Percentiles rank a stretch among this genome's conserved stretches.
These are phyloP conservation scores for Drosophila demipolita DNA, from an alignment of 2,888 invertebrate species.

Conservation along the genomic window DNA sequence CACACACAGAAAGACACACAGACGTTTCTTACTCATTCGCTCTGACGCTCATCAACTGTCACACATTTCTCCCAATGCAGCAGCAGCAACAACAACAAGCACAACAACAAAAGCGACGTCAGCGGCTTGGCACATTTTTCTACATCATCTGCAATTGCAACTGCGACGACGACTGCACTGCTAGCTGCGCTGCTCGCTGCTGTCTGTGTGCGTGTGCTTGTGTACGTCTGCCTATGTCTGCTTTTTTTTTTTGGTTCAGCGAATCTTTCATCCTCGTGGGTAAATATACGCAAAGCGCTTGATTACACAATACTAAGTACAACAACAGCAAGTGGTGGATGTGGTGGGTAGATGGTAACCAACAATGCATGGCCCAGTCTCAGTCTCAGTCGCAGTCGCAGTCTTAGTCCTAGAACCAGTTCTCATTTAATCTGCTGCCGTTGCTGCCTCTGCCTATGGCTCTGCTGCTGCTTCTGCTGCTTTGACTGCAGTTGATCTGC, in stretches of 20 bases:
- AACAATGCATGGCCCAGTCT: slow-evolving; percentile 40
- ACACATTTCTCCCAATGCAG: slow-evolving; percentile 79
- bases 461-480: slow-evolving; percentile 3
- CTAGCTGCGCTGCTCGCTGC: slow-evolving; percentile 27
- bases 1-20: slow-evolving; percentile 47
- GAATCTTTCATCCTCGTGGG: slow-evolving; percentile 79
- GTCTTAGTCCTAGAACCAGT: slow-evolving; percentile 52
- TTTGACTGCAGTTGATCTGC: slow-evolving; percentile 49
- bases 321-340: slow-evolving; percentile 44
- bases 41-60: slow-evolving; percentile 82
- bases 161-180: slow-evolving; percentile 23
- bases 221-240: slow-evolving; percentile 54
- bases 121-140: slow-evolving; percentile 77
- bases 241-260: slow-evolving; percentile 66
- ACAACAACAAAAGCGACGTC: slow-evolving; percentile 42
- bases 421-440: slow-evolving; percentile 22
- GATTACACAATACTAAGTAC: slow-evolving; percentile 70
- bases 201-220: slow-evolving; percentile 71
- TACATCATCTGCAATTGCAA: slow-evolving; percentile 22
- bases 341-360: slow-evolving; percentile 23
- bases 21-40: slow-evolving; percentile 65
- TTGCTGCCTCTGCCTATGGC: not conserved
- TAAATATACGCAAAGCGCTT: slow-evolving; percentile 77
- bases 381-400: slow-evolving; percentile 18
- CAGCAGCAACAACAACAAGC: slow-evolving; percentile 30